Evolutionary conservation across 2,113 vertebrate species (phyloP).

Genomic region (Colaptes auratus): DNA sequence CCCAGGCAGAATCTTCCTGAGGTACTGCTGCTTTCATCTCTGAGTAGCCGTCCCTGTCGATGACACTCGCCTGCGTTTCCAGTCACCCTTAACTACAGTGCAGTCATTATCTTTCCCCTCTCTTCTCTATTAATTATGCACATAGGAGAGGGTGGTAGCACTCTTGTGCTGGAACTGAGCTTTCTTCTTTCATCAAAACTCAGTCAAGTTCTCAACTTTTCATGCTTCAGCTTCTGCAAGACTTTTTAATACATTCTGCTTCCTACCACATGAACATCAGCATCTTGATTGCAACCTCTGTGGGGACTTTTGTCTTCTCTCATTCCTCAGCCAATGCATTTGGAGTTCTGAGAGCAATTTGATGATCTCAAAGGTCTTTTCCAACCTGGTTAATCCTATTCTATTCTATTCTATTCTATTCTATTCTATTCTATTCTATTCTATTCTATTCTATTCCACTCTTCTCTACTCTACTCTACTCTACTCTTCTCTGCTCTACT

Average conservation of each 20-base stretch:
- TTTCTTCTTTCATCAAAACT: not conserved
- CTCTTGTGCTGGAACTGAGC: not conserved
- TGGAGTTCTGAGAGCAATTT: not conserved
- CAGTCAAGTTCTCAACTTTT: not conserved
- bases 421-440: too few relatives aligned
- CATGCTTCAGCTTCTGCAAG: not conserved
- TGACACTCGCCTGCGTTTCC: not conserved
- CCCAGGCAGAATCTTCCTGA: not conserved
- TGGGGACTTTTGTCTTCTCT: not conserved
- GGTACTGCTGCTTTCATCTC: not conserved
- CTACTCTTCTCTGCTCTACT: too few relatives aligned
- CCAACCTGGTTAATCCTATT: too few relatives aligned
- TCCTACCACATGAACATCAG: not conserved
- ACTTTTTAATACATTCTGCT: not conserved
- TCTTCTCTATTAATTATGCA: not conserved
- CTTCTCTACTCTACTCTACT: too few relatives aligned
- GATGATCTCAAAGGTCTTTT: too few relatives aligned
- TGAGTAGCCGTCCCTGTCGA: fast-evolving
- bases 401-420: too few relatives aligned
- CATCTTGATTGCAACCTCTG: not conserved
- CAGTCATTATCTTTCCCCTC: not conserved
- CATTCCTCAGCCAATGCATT: fast-evolving
- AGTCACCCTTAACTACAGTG: too few relatives aligned
- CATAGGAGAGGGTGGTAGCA: not conserved
- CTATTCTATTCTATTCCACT: too few relatives aligned